Base-by-base conservation (phyloP, 2,113 vertebrate genomes). In the Caranx melampygus region DNA sequence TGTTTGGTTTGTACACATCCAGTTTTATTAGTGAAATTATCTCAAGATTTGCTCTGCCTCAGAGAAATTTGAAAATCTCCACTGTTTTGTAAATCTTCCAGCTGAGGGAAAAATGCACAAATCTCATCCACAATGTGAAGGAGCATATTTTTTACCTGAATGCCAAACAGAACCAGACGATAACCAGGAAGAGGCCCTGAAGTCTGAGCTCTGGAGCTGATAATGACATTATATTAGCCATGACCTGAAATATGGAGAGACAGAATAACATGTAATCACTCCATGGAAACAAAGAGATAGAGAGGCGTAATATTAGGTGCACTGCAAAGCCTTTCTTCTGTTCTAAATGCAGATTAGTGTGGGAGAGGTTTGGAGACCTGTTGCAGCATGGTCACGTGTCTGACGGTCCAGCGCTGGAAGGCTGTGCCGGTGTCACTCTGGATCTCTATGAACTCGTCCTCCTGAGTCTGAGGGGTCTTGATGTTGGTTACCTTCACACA, bases 371-470 rank as follows among this genome's bases (percentile, higher is more conserved):
- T 52, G 20, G 79, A 51, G 75, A 99, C 98, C 97, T 99, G 97
- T 72, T 97, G 98, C 77, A 98, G 92, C 82, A 95, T 95, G 51
- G 97, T 99, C 0, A 91, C 94, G 40, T 97, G 94, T 87, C 98
- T 93, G 90, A 99, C 97, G 49, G 97, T 93, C 95, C 97, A 99
- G 54, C 98, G 95, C 89, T 99, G 98, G 90, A 98, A 98, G 92
- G 97, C 97, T 0, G 97, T 98, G 6, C 97, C 98, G 2, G 98
- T 99, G n/a, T 97, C 96, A 69, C 96, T 98, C 89, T 99, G 98
- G 83, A 99, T 99, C 96, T 99, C 98, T 73, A 99, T 98, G 83
- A 99, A 99, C 85, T 99, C 98, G 44, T 99, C 98, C 15, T 97
- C 94, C 91, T 99, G 96, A 16, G 93, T 93, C 87, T 97, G 96